Percentiles rank a stretch among this genome's conserved stretches.
These are phyloP conservation scores for Epizoanthus fatuus DNA, from an alignment of 92 coral and sea anemone genomes.

Conservation along the genomic window DNA sequence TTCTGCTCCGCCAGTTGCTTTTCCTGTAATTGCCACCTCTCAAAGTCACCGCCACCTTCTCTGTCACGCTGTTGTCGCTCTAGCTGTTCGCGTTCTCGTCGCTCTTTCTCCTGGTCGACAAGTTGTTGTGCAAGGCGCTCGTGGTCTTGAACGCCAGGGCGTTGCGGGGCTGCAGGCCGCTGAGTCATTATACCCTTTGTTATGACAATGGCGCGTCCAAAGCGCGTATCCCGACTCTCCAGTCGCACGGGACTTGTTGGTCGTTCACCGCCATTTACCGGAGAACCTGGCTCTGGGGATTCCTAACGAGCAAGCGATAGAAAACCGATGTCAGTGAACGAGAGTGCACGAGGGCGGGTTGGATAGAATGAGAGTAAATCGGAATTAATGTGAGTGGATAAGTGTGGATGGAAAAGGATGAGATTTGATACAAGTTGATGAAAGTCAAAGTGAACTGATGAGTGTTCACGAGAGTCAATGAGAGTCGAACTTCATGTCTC, in stretches of 20 bases:
- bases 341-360: too few species aligned
- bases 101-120: conserved; percentile 60
- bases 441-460: too few species aligned
- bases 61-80: conserved; percentile 33
- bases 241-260: conserved; percentile 86
- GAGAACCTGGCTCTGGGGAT: conserved; percentile 42
- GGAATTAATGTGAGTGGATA: too few species aligned
- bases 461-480: too few species aligned
- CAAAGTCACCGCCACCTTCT: conserved; percentile 60
- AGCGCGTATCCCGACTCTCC: conserved; percentile 79
- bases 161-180: conserved; percentile 38
- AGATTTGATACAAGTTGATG: too few species aligned
- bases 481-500: too few species aligned
- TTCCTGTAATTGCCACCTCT: conserved; percentile 86
- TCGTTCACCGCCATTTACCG: conserved; percentile 21
- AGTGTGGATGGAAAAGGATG: too few species aligned
- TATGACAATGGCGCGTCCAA: conserved; percentile 83
- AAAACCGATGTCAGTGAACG: background rate
- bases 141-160: conserved; percentile 55
- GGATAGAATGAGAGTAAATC: too few species aligned
- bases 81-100: conserved; percentile 61
- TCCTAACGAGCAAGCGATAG: conserved; percentile 34
- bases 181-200: conserved; percentile 47
- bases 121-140: conserved; percentile 58
- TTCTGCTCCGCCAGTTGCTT: conserved; percentile 24